A percentile compares a stretch with the other conserved stretches of the same genome.
Evolutionary conservation across 2,113 vertebrate species (phyloP).

Genomic region (Nycticryphes semicollaris): DNA sequence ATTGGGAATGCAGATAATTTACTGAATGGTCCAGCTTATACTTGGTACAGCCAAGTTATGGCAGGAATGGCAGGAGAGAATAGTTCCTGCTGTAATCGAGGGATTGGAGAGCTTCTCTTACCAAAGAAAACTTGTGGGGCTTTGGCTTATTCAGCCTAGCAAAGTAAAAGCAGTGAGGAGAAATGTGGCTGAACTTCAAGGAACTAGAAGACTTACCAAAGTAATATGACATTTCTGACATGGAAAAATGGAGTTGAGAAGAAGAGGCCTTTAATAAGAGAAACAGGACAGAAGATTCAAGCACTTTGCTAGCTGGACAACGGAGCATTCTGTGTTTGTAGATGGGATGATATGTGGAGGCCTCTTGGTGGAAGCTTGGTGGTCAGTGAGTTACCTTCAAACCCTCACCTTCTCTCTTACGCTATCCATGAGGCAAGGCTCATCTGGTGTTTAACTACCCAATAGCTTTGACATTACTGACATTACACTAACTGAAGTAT

Average conservation of each 20-base stretch:
- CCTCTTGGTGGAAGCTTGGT: neutral
- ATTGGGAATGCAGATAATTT: neutral
- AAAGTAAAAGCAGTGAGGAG: neutral
- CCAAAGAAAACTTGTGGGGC: neutral
- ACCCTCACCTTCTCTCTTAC: neutral
- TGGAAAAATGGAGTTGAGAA: neutral
- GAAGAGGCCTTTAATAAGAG: neutral
- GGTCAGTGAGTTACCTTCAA: neutral
- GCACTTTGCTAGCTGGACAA: fast-evolving
- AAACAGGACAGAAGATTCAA: neutral
- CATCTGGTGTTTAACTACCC: neutral
- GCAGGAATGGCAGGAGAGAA: neutral
- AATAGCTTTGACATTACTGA: neutral
- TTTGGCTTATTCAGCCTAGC: neutral
- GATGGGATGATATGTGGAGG: neutral
- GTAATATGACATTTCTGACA: neutral
- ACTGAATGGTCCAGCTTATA: neutral
- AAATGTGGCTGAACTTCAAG: neutral
- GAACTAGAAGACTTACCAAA: neutral
- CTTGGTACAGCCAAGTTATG: neutral
- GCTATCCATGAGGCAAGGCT: neutral
- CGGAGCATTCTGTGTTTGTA: neutral
- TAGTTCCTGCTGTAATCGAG: neutral
- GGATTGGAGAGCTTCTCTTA: neutral
- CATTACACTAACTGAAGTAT: neutral